Evolutionary conservation across 92 coral and sea anemone genomes (phyloP), one percentile per base, ranked within the genome.

Genomic region (Chrysogorgia sp.): DNA sequence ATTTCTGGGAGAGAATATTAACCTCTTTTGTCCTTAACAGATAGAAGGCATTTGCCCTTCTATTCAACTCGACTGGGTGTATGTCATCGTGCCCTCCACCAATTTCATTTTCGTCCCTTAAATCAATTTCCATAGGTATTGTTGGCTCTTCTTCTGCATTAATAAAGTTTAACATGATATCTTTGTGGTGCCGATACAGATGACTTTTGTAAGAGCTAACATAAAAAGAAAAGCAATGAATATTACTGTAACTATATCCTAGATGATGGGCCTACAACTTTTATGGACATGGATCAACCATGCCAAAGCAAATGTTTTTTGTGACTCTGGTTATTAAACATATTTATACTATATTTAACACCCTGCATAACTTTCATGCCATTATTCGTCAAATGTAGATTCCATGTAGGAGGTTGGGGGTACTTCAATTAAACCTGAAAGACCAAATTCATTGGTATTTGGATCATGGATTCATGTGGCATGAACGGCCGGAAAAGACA

Each of bases 1-100:
- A 68, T 45, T 58, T 87, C 48, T 87, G 88, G 13, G 88, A 83
- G 29, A 87, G 85, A 3, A 58, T 77, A 49, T 87, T 79, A 23
- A 34, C 45, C 32, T 79, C 84, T 48, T 79, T 79, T 2, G 34
- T 64, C 32, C 33, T 63, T 20, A 86, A 61, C 20, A 87, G 49
- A 58, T 83, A 83, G 29, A 71, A 62, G 28, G 91, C 85, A 75
- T 87, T 87, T 21, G 69, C 63, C 53, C 78, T 76, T 64, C 78
- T 71, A 60, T 43, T 50, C 33, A 45, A 37, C 40, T 70, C 81
- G 31, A n/a, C 23, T 34, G 63, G 50, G 66, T 81, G 82, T 24
- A 72, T 75, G 4, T 59, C 47, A 43, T 43, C 30, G 81, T 85
- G 58, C 28, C n/a, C 15, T 34, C 56, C n/a, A 56, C 43, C 30